Evolutionary conservation across 1,140 invertebrate genomes (phyloP).

Genomic region (Zaprionus vittiger): DNA sequence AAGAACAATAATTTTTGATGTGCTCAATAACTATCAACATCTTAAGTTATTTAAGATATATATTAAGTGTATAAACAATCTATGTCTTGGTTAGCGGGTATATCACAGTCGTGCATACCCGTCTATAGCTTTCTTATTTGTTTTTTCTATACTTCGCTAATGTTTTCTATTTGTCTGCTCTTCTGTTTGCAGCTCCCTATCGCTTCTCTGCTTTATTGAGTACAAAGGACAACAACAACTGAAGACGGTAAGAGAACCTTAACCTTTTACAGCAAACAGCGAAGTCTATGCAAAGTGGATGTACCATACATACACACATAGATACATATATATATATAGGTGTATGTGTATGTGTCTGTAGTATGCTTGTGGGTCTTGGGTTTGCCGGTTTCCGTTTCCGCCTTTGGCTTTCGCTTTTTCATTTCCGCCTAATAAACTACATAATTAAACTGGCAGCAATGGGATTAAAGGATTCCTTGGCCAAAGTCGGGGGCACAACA

Average conservation of each 20-base stretch:
- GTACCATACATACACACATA: conserved; percentile 19
- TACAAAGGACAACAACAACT: conserved; percentile 49
- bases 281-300: conserved; percentile 65
- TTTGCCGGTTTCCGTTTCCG: conserved; percentile 74
- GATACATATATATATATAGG: conserved; percentile 9
- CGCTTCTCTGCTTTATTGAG: conserved; percentile 64
- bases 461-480: conserved; percentile 79
- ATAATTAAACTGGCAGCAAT: conserved; percentile 83
- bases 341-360: conserved; percentile 35
- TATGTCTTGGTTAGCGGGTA: not conserved
- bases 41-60: no score
- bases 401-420: conserved; percentile 82
- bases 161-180: conserved; percentile 18
- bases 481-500: conserved; percentile 12
- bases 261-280: conserved; percentile 50
- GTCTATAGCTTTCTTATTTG: not conserved
- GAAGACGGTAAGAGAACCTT: conserved; percentile 50
- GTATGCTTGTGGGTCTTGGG: conserved; percentile 24
- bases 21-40: not conserved
- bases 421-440: conserved; percentile 83
- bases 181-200: conserved; percentile 49
- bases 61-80: no score
- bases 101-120: not conserved
- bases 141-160: conserved; percentile 19
- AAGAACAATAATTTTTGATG: accelerated